Evolutionary conservation across 2,888 invertebrate genomes (phyloP), one percentile per base, ranked within the genome.

Genomic region (Philopedon plagiatum): DNA sequence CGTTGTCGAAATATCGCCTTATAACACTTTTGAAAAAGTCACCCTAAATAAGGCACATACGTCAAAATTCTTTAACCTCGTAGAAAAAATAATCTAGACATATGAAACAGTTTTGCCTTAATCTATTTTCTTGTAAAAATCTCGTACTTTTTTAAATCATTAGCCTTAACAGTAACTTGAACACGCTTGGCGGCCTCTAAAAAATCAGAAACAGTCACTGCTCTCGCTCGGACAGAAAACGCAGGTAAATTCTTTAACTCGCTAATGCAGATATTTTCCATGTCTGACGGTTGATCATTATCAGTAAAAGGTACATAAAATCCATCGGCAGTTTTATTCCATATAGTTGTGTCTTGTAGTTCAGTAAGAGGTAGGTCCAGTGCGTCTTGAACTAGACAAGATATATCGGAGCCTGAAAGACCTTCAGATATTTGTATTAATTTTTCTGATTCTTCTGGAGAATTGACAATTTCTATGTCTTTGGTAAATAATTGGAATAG

Each of bases 331-430:
- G 44, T 57, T 21, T 54, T 64, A 23, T 78, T 81, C 87, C 87
- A 87, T 56, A 83, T 76, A 32, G 77, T 81, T n/a, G 82, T 81
- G 11, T 80, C 79, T 73, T 86, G 84, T 19, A 89, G 80, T 75
- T 89, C 87, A 64, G 85, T 81, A 44, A 89, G 80, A 5, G 89
- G 89, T 70, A 85, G 73, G 51, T 75, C 74, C 21, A 78, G 37
- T 7, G 79, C 77, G 51, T 74, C 68, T 44, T 86, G 83, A 0
- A 87, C 84, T 54, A 89, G 76, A 76, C 84, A 84, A 1, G 85
- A 82, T n/a, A 90, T 83, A 80, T 90, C 89, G 46, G 88, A 88
- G 7, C 88, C 88, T 8, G 89, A 89, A 79, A 85, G 88, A 0
- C 88, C 88, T 15, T 87, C 86, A 1, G 89, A 89, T 23, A 84